phyloP scores from a whole-genome alignment of 2,113 vertebrate species.

The Buteo buteo region DNA sequence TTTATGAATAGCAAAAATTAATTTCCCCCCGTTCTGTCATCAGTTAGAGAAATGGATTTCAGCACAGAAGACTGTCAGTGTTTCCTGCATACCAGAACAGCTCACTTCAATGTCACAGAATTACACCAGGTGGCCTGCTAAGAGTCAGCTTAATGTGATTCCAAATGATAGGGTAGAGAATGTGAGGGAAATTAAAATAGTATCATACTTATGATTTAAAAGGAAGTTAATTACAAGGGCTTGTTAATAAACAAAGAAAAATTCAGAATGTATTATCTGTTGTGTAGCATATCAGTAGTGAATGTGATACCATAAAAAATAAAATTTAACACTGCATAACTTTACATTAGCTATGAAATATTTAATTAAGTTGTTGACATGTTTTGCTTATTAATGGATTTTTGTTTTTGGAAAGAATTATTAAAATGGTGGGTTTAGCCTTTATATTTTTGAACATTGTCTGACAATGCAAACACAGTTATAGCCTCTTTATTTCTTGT shows the following conservation, averaged over 20 bases:
- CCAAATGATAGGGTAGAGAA: conserved; percentile 85
- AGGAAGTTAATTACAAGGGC: conserved; percentile 84
- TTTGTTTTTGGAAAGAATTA: conserved; percentile 62
- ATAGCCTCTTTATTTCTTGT: conserved; percentile 46
- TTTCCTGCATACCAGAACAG: conserved; percentile 72
- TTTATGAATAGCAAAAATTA: conserved; percentile 85
- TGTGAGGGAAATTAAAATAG: conserved; percentile 85
- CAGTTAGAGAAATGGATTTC: conserved; percentile 75
- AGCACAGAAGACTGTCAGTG: conserved; percentile 75
- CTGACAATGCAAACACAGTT: conserved; percentile 46
- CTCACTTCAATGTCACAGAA: conserved; percentile 81
- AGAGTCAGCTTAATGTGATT: conserved; percentile 86
- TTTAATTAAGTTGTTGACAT: conserved; percentile 75
- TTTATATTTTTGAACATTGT: conserved; percentile 44
- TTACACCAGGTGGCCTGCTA: conserved; percentile 85
- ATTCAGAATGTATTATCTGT: conserved; percentile 76
- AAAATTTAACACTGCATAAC: conserved; percentile 70
- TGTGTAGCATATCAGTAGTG: conserved; percentile 73
- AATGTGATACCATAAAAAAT: conserved; percentile 68
- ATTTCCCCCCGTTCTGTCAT: conserved; percentile 79
- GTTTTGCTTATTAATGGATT: conserved; percentile 67
- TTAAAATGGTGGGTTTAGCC: conserved; percentile 52
- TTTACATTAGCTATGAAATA: conserved; percentile 71
- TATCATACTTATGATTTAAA: conserved; percentile 88
- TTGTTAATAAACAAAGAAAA: conserved; percentile 86